Conservation (phyloP, 2,113 vertebrate genomes). For the Lepisosteus oculatus region DNA sequence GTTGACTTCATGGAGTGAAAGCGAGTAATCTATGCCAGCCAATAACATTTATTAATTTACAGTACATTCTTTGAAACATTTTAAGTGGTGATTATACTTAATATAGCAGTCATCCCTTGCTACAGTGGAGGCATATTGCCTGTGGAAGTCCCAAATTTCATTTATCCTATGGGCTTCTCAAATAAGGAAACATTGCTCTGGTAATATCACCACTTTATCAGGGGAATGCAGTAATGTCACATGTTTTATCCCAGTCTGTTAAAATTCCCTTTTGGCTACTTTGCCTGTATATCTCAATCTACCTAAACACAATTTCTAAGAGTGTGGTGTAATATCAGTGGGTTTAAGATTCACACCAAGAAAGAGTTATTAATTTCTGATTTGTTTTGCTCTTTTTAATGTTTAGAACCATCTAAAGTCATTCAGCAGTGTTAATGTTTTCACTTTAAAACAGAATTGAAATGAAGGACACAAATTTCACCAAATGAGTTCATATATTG, state of each 20-base stretch:
- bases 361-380: no score
- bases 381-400: no score
- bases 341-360: no score
- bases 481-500: background rate
- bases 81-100: constrained; percentile 13
- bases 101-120: constrained; percentile 6
- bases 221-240: background rate
- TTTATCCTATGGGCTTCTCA: constrained; percentile 11
- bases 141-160: constrained; percentile 12
- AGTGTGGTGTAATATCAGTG: no score
- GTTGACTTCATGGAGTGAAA: background rate
- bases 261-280: no score
- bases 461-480: no score
- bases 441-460: no score
- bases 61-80: constrained; percentile 16
- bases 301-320: no score
- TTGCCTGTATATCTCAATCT: no score
- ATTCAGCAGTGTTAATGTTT: no score
- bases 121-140: constrained; percentile 9
- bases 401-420: no score
- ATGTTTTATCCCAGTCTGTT: no score
- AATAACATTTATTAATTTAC: constrained; percentile 15
- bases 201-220: background rate
- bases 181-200: background rate
- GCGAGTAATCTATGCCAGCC: constrained; percentile 10